A percentile compares a stretch with the other conserved stretches of the same genome.
Evolutionary conservation across 2,113 vertebrate genomes (phyloP).

Genomic region (Ageneiosus marmoratus): DNA sequence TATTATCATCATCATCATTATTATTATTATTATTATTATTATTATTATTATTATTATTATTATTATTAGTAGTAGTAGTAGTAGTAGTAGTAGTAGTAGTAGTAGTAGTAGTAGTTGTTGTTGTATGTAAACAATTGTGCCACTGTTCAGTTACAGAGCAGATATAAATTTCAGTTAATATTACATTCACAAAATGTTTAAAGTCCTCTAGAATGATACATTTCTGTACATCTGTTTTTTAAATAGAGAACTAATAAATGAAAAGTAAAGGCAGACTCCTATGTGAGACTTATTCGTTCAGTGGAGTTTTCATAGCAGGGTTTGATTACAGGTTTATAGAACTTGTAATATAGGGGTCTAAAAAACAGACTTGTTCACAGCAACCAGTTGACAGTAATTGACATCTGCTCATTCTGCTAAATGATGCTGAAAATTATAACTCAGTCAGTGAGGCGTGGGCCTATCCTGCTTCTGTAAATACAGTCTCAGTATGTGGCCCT

Average conservation of each 20-base stretch:
- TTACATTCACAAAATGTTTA: background rate
- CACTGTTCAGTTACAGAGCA: background rate
- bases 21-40: too few species aligned
- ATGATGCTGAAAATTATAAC: slow-evolving; percentile 51
- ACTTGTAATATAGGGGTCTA: slow-evolving; percentile 43
- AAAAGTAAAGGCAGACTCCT: slow-evolving; percentile 8
- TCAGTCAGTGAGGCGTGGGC: slow-evolving; percentile 34
- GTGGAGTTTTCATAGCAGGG: slow-evolving; percentile 21
- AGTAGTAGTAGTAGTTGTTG: background rate
- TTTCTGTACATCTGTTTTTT: background rate
- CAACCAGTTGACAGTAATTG: slow-evolving; percentile 51
- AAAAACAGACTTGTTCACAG: slow-evolving; percentile 32
- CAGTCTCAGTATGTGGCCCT: slow-evolving; percentile 45
- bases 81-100: too few species aligned
- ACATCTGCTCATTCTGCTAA: slow-evolving; percentile 49
- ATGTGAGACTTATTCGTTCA: background rate
- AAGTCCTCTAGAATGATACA: background rate
- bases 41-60: background rate
- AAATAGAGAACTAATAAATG: background rate
- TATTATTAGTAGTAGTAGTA: too few species aligned
- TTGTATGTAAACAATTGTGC: background rate
- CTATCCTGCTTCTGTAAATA: slow-evolving; percentile 46
- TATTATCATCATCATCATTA: too few species aligned
- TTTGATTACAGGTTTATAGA: slow-evolving; percentile 48
- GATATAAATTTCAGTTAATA: background rate